These are phyloP conservation scores for Palythoa grandis DNA, from an alignment of 92 coral and sea anemone species.

Conservation along the genomic window DNA sequence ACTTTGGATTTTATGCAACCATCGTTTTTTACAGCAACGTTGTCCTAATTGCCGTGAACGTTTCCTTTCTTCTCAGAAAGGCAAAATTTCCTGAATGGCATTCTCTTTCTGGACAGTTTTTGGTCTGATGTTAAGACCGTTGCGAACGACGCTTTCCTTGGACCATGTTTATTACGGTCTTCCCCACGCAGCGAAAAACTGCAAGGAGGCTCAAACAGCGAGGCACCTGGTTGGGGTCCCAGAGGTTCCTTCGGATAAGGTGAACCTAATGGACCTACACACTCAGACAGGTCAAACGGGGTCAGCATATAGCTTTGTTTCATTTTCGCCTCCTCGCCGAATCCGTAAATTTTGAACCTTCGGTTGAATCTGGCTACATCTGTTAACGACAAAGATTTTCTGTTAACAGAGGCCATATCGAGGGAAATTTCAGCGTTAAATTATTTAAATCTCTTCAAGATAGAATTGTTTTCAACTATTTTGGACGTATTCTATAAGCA, in stretches of 20 bases:
- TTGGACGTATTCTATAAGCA: not conserved
- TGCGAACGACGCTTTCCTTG: not conserved
- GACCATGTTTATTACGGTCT: not conserved
- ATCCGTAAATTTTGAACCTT: not conserved
- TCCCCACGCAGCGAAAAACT: no score
- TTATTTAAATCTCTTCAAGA: not conserved
- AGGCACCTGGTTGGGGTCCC: not conserved
- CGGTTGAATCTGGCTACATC: not conserved
- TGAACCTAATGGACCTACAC: not conserved
- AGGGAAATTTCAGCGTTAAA: not conserved
- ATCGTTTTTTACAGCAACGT: no score
- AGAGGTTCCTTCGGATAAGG: not conserved
- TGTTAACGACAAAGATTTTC: conserved; percentile 3
- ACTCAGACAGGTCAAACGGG: conserved; percentile 1
- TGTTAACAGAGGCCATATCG: not conserved
- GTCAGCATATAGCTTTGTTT: not conserved
- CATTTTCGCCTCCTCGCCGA: not conserved
- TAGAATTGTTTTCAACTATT: not conserved
- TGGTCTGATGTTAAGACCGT: no score
- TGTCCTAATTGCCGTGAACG: not conserved
- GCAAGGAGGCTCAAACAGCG: not conserved
- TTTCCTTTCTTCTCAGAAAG: not conserved
- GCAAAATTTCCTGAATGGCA: not conserved
- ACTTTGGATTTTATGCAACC: not conserved
- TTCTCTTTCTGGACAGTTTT: not conserved